Conservation (phyloP, 2,888 invertebrate species). For the Eupithecia pulchellata region DNA sequence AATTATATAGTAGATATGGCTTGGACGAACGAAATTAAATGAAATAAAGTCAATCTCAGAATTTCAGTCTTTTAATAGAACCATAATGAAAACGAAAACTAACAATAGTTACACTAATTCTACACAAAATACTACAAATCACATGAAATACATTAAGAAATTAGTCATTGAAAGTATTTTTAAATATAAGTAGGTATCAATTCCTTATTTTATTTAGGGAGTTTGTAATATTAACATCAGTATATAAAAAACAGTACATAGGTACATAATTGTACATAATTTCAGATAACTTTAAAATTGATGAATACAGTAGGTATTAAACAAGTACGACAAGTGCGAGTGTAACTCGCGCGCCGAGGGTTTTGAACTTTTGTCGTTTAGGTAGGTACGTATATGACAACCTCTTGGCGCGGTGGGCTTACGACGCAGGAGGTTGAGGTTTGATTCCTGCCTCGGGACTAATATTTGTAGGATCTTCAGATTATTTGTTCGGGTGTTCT, state of each 20-base stretch:
- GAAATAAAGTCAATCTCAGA: slow-evolving; percentile 42
- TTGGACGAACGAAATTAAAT: too few relatives aligned
- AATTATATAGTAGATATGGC: too few relatives aligned
- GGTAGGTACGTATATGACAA: too few relatives aligned
- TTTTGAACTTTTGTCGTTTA: too few relatives aligned
- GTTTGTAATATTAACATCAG: not conserved
- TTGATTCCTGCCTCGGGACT: too few relatives aligned
- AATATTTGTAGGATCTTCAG: too few relatives aligned
- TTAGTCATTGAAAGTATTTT: not conserved
- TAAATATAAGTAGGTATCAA: not conserved
- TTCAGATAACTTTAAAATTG: not conserved
- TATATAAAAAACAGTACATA: not conserved
- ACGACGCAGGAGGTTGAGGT: too few relatives aligned
- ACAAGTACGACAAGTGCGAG: too few relatives aligned
- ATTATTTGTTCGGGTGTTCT: too few relatives aligned
- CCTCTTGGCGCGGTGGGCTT: too few relatives aligned
- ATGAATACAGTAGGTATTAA: not conserved
- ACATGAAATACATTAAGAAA: slow-evolving; percentile 4
- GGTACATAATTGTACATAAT: not conserved
- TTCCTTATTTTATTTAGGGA: not conserved
- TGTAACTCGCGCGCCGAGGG: too few relatives aligned
- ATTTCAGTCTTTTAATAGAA: slow-evolving; percentile 85
- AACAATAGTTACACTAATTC: slow-evolving; percentile 52
- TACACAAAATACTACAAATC: slow-evolving; percentile 49
- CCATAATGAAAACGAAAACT: slow-evolving; percentile 75